Base-by-base conservation (phyloP, 2,113 vertebrate species). In the Dendropsophus ebraccatus region DNA sequence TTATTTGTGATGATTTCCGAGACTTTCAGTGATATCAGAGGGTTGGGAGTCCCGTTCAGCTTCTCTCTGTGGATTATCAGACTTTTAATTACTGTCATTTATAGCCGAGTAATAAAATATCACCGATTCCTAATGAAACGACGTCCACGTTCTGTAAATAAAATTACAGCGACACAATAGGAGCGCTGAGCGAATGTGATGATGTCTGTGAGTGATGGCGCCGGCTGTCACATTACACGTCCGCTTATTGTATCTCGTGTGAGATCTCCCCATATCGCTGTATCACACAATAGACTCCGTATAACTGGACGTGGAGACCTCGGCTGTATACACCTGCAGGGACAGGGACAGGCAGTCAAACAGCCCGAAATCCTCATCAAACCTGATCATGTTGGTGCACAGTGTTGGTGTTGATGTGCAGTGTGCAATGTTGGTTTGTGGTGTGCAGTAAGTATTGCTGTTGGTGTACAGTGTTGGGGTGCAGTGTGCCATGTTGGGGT, bases 61-160 rank as follows among this genome's bases (percentile, higher is more conserved):
- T n/a, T n/a, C n/a, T n/a, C n/a, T n/a, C n/a, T 69, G 19, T 69
- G 65, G 65, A 35, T 69, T 69, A 35, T 35, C 30, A 69, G 67
- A 14, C 10, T 41, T 70, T 23, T 70, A 70, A 70, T 70, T 70
- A 70, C 35, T 70, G 17, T 19, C 19, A 30, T 35, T 69, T 5
- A 69, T 35, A 35, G 16, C 19, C 23, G 9, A 41, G 32, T 19
- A 37, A 70, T 70, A 4, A 37, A 70, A 41, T 69, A 69, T 37
- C 19, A 70, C 19, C 21, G 67, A 37, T 23, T 70, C 32, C 17
- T 70, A 70, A 70, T 70, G 21, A 70, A 37, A 70, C 41, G 17
- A 12, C 67, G 37, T 37, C 35, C 35, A 41, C 32, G 35, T 70
- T 70, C 67, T 41, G 35, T 37, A 70, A 41, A 21, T 70, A 70